These are phyloP conservation scores for Apeltes quadracus DNA, from an alignment of 2,113 vertebrate genomes.

Conservation along the genomic window DNA sequence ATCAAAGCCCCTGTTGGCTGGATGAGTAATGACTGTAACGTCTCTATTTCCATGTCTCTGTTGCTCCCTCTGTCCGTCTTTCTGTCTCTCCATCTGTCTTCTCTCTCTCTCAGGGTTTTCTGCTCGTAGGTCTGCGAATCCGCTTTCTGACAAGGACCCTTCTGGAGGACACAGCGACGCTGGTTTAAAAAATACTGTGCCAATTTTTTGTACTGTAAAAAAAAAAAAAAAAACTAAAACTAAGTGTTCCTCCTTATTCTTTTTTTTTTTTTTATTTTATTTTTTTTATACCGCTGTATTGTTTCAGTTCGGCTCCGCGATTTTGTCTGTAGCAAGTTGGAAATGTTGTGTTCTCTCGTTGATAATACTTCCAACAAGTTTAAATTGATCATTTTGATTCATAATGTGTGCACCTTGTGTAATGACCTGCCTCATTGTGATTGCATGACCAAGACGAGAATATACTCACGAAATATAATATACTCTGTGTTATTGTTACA, in stretches of 20 bases:
- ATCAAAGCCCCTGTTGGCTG: conserved; percentile 56
- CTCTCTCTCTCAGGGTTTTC: conserved; percentile 79
- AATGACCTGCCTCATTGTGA: conserved; percentile 78
- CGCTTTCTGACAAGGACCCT: conserved; percentile 50
- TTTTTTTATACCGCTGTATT: conserved; percentile 65
- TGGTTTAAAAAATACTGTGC: conserved; percentile 80
- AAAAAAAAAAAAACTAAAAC: conserved; percentile 34
- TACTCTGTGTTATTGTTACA: conserved; percentile 74
- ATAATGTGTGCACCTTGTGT: conserved; percentile 70
- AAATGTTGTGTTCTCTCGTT: conserved; percentile 71
- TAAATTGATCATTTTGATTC: conserved; percentile 64
- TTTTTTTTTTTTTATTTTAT: conserved; percentile 65
- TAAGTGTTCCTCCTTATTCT: conserved; percentile 54
- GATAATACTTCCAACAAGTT: conserved; percentile 70
- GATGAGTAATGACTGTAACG: conserved; percentile 62
- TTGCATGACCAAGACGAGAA: conserved; percentile 79
- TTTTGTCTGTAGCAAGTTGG: conserved; percentile 75
- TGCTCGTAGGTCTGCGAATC: conserved; percentile 73
- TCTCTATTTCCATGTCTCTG: conserved; percentile 54
- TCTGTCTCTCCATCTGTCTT: conserved; percentile 33
- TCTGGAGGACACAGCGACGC: conserved; percentile 49
- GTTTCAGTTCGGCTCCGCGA: conserved; percentile 72
- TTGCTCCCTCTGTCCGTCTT: conserved; percentile 35
- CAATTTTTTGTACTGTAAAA: conserved; percentile 80
- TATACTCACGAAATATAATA: conserved; percentile 72